These are phyloP conservation scores for Drosophila fulvimacula DNA, from an alignment of 2,888 invertebrate species.

Conservation along the genomic window DNA sequence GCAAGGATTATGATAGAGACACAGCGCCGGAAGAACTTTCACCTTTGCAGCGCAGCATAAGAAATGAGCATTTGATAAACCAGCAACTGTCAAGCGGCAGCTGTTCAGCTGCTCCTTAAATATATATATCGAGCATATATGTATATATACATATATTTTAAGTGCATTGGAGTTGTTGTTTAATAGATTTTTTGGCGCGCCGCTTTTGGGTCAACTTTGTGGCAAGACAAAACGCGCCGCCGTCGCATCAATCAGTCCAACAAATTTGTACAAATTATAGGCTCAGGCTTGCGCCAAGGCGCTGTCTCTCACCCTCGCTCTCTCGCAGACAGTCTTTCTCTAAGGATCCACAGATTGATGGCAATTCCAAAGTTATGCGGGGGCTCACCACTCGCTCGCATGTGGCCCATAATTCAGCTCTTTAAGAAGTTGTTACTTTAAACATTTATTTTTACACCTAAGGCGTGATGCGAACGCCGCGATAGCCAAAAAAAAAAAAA, in stretches of 20 bases:
- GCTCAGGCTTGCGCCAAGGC: conserved; percentile 12
- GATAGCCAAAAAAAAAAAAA: conserved; percentile 38
- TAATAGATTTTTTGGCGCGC: conserved; percentile 71
- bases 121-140: background rate
- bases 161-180: conserved; percentile 33
- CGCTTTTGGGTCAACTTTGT: conserved; percentile 66
- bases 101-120: conserved; percentile 38
- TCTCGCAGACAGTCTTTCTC: conserved; percentile 4
- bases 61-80: conserved; percentile 62
- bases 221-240: conserved; percentile 57
- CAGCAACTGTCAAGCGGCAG: conserved; percentile 54
- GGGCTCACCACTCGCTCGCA: conserved; percentile 12
- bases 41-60: conserved; percentile 46
- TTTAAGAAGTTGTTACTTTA: conserved; percentile 80
- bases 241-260: conserved; percentile 78
- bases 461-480: conserved; percentile 64
- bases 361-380: conserved; percentile 13
- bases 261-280: conserved; percentile 82
- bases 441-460: conserved; percentile 82
- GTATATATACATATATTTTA: background rate
- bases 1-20: conserved; percentile 68
- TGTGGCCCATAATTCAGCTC: conserved; percentile 68
- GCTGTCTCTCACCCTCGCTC: background rate
- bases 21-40: conserved; percentile 77
- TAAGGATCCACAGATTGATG: conserved; percentile 69